Conservation (phyloP, 1,140 invertebrate species). For the Babylonia areolata region DNA sequence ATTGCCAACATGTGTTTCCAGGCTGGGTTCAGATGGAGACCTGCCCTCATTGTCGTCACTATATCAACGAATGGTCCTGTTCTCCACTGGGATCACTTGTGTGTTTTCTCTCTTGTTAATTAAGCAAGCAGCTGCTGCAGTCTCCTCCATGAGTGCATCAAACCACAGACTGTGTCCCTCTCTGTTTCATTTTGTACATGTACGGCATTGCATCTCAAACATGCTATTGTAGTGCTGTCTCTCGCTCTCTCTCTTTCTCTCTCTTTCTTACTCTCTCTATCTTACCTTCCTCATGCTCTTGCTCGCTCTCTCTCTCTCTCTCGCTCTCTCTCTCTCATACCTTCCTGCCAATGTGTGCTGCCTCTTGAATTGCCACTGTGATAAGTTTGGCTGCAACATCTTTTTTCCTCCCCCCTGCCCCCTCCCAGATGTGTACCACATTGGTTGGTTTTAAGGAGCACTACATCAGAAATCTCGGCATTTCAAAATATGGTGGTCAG, state of each 20-base stretch:
- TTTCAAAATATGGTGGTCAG: not conserved
- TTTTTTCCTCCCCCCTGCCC: not conserved
- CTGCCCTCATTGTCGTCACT: not conserved
- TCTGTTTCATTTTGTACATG: not conserved
- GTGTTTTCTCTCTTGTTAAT: not conserved
- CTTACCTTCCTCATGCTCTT: too few species aligned
- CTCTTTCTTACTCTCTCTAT: too few species aligned
- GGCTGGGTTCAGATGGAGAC: not conserved
- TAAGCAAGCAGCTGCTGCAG: not conserved
- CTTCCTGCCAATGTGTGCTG: not conserved
- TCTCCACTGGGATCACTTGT: not conserved
- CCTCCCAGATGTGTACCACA: not conserved
- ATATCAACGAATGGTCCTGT: not conserved
- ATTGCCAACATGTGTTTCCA: not conserved
- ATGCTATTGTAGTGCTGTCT: too few species aligned
- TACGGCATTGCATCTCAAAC: not conserved
- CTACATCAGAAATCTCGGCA: too few species aligned
- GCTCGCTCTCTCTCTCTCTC: too few species aligned
- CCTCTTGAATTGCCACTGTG: conserved; percentile 13
- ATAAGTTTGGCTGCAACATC: conserved; percentile 13
- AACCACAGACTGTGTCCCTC: not conserved
- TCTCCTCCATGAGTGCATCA: not conserved
- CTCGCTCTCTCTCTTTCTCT: too few species aligned
- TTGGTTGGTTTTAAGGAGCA: too few species aligned
- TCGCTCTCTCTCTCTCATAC: too few species aligned